These are phyloP conservation scores for Hylyphantes graminicola DNA, from an alignment of 1,140 invertebrate genomes.

Conservation along the genomic window DNA sequence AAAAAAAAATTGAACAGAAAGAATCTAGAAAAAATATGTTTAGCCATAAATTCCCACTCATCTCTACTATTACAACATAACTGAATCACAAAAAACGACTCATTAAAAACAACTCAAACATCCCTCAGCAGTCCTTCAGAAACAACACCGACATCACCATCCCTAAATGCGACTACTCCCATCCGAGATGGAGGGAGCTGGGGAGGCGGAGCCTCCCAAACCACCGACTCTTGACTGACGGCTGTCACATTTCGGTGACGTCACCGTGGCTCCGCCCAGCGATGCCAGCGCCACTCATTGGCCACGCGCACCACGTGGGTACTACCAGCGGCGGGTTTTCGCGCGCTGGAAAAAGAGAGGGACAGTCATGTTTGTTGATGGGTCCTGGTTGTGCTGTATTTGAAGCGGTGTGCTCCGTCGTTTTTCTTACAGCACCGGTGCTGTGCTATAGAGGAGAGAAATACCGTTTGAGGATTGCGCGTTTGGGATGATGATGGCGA, in stretches of 20 bases:
- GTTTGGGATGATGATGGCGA: conserved; percentile 55
- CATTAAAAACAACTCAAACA: too few relatives aligned
- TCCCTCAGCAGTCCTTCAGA: too few relatives aligned
- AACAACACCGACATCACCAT: too few relatives aligned
- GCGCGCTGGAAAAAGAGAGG: conserved; percentile 42
- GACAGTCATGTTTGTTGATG: conserved; percentile 60
- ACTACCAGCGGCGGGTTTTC: background rate
- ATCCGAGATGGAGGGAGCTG: background rate
- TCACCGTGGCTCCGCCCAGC: conserved; percentile 20
- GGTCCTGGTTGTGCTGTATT: conserved; percentile 44
- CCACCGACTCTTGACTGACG: conserved; percentile 55
- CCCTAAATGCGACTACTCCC: too few relatives aligned
- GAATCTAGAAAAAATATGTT: too few relatives aligned
- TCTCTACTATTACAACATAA: too few relatives aligned
- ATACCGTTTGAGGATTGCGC: conserved; percentile 39
- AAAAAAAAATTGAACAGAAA: too few relatives aligned
- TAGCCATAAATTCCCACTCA: too few relatives aligned
- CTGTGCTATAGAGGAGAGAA: background rate
- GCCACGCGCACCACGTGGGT: conserved; percentile 55
- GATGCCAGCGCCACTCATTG: conserved; percentile 46
- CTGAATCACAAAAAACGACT: too few relatives aligned
- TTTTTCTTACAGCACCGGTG: conserved; percentile 39
- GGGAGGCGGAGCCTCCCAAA: conserved; percentile 5
- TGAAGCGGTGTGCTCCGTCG: conserved; percentile 9
- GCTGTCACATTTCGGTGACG: conserved; percentile 47